Percentiles rank a stretch among this genome's conserved stretches.
Conservation (phyloP, 2,113 vertebrate genomes). For the Oplegnathus fasciatus region DNA sequence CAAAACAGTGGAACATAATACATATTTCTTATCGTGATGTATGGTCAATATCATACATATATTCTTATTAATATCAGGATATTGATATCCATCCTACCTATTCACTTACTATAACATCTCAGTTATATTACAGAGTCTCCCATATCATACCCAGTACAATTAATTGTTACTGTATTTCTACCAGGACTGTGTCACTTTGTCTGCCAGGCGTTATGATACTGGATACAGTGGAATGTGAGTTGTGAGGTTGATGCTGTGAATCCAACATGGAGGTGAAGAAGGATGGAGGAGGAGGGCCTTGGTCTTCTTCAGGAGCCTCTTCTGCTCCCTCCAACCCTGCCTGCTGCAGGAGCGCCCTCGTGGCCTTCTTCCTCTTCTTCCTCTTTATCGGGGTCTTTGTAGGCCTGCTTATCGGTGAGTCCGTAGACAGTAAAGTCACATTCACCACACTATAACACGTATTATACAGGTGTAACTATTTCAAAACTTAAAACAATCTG, state of each 20-base stretch:
- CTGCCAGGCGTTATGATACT: constrained; percentile 29
- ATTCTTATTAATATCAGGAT: background rate
- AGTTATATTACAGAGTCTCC: too few species aligned
- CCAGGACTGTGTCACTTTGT: constrained; percentile 45
- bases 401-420: constrained; percentile 82
- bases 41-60: background rate
- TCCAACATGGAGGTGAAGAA: constrained; percentile 80
- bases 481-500: background rate
- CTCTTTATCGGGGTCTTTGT: constrained; percentile 76
- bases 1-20: background rate
- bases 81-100: background rate
- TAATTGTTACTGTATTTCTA: background rate
- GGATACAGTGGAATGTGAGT: constrained; percentile 34
- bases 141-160: background rate
- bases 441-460: background rate
- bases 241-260: constrained; percentile 58
- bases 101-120: background rate
- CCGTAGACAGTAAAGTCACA: background rate
- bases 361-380: constrained; percentile 73
- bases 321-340: constrained; percentile 30
- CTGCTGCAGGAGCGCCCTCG: constrained; percentile 57
- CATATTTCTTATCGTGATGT: background rate
- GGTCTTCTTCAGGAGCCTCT: constrained; percentile 52
- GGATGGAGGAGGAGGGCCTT: constrained; percentile 70
- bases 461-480: background rate